A percentile compares a stretch with the other conserved stretches of the same genome.
These are phyloP conservation scores for Sebastes jordani DNA, from an alignment of 2,797 vertebrate genomes.

Conservation along the genomic window DNA sequence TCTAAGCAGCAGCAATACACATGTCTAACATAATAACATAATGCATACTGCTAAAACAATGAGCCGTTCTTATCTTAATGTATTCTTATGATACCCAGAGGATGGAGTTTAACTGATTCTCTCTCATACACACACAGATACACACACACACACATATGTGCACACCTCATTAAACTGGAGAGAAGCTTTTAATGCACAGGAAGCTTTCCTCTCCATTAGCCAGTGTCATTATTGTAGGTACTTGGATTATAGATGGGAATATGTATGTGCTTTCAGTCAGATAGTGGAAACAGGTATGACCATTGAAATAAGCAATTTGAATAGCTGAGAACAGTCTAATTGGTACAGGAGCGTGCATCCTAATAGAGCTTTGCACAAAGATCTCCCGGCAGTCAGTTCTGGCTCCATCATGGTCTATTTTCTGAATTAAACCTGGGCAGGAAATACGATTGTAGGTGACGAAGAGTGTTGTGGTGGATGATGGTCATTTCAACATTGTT, in stretches of 20 bases:
- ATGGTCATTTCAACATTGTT: not conserved
- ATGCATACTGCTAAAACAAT: slow-evolving; percentile 40
- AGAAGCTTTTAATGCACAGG: slow-evolving; percentile 50
- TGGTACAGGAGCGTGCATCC: not conserved
- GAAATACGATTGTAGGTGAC: not conserved
- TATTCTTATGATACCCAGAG: slow-evolving; percentile 29
- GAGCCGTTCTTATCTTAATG: slow-evolving; percentile 37
- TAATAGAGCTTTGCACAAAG: not conserved
- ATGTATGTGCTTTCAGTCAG: slow-evolving; percentile 11
- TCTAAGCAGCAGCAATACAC: not conserved
- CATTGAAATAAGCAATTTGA: not conserved
- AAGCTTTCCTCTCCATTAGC: slow-evolving; percentile 63
- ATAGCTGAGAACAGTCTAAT: not conserved
- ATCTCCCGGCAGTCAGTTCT: not conserved
- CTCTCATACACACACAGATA: not conserved
- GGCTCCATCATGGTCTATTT: not conserved
- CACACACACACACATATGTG: slow-evolving; percentile 4
- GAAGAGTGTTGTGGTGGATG: not conserved
- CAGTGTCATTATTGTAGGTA: slow-evolving; percentile 48
- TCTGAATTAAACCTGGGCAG: not conserved
- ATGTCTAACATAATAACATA: slow-evolving; percentile 5
- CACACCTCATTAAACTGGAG: slow-evolving; percentile 59
- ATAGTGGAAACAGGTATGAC: slow-evolving; percentile 5
- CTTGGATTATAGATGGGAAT: slow-evolving; percentile 21
- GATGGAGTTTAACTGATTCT: slow-evolving; percentile 24